Percentiles rank a stretch among this genome's conserved stretches.
Conservation (phyloP, 2,888 invertebrate species). For the Euzophera pinguis region DNA sequence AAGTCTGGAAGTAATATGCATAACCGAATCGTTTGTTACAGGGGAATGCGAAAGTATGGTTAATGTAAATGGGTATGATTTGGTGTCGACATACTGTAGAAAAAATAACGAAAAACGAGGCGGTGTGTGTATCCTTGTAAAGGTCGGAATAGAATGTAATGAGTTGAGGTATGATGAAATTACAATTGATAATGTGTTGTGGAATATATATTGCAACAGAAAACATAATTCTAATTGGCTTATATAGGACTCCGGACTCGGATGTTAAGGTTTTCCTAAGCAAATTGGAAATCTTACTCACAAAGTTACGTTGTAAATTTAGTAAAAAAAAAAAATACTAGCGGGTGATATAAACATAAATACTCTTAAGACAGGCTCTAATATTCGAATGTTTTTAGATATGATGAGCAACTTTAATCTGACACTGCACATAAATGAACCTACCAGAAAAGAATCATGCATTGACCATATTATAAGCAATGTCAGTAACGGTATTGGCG, state of each 20-base stretch:
- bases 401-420: not conserved
- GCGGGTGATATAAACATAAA: not conserved
- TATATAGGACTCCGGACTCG: not conserved
- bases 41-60: not conserved
- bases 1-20: not conserved
- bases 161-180: not conserved
- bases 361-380: not conserved
- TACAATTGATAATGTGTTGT: not conserved
- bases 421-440: not conserved
- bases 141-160: not conserved
- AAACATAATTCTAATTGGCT: not conserved
- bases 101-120: not conserved
- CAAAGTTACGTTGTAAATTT: not conserved
- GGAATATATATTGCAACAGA: not conserved
- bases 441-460: not conserved
- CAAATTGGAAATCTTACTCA: not conserved
- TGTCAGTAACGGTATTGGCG: not conserved
- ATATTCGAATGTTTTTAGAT: not conserved
- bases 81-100: not conserved
- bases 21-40: not conserved
- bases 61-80: not conserved
- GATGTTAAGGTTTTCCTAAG: not conserved
- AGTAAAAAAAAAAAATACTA: not conserved
- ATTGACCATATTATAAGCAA: not conserved
- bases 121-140: not conserved